A percentile compares a stretch with the other conserved stretches of the same genome.
phyloP scores from a whole-genome alignment of 64 coral and sea anemone genomes.

The Pachyseris speciosa region DNA sequence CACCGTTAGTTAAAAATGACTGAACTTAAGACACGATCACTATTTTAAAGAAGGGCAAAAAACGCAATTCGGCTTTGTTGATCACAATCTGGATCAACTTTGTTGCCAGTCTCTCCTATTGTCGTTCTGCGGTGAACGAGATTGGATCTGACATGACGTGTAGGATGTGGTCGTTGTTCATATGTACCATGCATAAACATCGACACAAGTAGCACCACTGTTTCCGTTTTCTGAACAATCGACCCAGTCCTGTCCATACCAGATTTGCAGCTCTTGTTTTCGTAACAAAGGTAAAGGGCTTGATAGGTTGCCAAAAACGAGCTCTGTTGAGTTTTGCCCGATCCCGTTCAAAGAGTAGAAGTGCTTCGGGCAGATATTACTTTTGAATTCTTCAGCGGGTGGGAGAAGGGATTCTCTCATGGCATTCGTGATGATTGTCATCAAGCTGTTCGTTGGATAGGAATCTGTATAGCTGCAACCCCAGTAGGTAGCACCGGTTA shows the following conservation, averaged over 20 bases:
- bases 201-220: background rate
- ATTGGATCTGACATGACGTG: too few species aligned
- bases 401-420: background rate
- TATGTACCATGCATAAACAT: slow-evolving; percentile 38
- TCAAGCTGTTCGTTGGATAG: background rate
- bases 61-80: too few species aligned
- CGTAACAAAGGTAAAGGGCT: background rate
- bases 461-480: background rate
- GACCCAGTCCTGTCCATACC: slow-evolving; percentile 21
- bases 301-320: background rate
- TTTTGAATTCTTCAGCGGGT: background rate
- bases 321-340: background rate
- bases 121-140: too few species aligned
- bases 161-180: too few species aligned
- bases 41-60: too few species aligned
- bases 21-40: too few species aligned
- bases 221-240: background rate
- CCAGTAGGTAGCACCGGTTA: background rate
- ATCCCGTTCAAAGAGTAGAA: background rate
- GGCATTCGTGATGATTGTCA: background rate
- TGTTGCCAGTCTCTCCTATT: too few species aligned
- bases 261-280: background rate
- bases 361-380: background rate
- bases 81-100: too few species aligned
- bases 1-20: too few species aligned